Evolutionary conservation across 2,797 vertebrate species (phyloP).

Genomic region (Betta splendens): DNA sequence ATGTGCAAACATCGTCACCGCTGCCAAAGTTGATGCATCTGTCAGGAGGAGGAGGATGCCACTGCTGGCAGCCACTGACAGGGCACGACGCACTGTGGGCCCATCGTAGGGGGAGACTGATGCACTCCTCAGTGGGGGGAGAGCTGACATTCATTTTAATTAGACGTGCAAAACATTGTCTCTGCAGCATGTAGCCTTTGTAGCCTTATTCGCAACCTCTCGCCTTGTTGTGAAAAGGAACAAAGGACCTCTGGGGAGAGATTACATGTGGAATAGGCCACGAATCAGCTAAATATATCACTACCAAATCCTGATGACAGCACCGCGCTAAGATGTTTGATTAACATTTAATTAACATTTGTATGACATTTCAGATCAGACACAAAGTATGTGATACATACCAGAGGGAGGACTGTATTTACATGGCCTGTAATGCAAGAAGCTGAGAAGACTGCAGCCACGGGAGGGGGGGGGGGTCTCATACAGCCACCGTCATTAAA

Average conservation of each 20-base stretch:
- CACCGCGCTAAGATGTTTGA: conserved; percentile 73
- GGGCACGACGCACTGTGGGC: conserved; percentile 76
- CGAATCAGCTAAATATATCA: conserved; percentile 63
- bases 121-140: conserved; percentile 78
- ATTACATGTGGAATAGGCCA: conserved; percentile 59
- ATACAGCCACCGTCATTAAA: conserved; percentile 69
- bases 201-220: conserved; percentile 54
- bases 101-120: conserved; percentile 73
- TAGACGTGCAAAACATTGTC: conserved; percentile 73
- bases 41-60: conserved; percentile 72
- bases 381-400: conserved; percentile 33
- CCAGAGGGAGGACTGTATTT: conserved; percentile 10
- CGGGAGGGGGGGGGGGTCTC: conserved; percentile 35
- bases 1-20: conserved; percentile 63
- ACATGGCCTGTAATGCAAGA: conserved; percentile 18
- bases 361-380: conserved; percentile 76
- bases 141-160: conserved; percentile 86
- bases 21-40: conserved; percentile 48
- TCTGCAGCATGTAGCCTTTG: conserved; percentile 53
- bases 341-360: conserved; percentile 86
- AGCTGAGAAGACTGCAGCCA: conserved; percentile 7
- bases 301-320: conserved; percentile 61
- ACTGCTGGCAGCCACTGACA: conserved; percentile 68
- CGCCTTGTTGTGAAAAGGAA: conserved; percentile 41
- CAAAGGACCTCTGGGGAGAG: conserved; percentile 54